These are phyloP conservation scores for Diadumene lineata DNA, from an alignment of 92 coral and sea anemone genomes.

Conservation along the genomic window DNA sequence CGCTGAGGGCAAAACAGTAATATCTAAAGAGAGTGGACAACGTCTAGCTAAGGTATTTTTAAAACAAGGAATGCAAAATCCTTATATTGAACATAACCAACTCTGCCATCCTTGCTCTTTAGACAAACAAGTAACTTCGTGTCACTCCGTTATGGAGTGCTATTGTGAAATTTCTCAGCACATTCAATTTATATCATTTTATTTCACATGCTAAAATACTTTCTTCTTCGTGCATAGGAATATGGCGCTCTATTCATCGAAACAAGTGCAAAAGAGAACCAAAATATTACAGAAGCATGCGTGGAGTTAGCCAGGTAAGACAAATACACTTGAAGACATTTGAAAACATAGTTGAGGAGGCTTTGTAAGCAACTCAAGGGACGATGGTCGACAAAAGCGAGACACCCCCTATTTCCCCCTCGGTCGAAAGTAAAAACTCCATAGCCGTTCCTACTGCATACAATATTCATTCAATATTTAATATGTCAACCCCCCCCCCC, in stretches of 20 bases:
- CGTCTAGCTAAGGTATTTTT: conserved; percentile 75
- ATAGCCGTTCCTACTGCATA: background rate
- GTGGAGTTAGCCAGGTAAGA: conserved; percentile 85
- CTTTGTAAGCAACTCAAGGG: too few species aligned
- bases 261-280: conserved; percentile 90
- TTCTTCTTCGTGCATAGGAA: conserved; percentile 60
- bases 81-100: too few species aligned
- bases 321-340: too few species aligned
- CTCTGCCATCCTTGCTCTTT: too few species aligned
- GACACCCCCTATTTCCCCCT: too few species aligned
- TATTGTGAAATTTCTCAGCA: background rate
- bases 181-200: background rate
- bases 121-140: too few species aligned
- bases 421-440: background rate
- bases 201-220: background rate
- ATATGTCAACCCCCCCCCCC: too few species aligned
- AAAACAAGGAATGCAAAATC: background rate
- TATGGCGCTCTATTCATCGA: conserved; percentile 87
- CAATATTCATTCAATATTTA: background rate
- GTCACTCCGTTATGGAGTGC: too few species aligned
- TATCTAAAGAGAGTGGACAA: conserved; percentile 64
- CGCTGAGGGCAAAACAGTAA: conserved; percentile 75
- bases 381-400: too few species aligned
- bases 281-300: conserved; percentile 79
- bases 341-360: too few species aligned